Evolutionary conservation across 2,888 invertebrate species (phyloP).

Genomic region (Aromia moschata): DNA sequence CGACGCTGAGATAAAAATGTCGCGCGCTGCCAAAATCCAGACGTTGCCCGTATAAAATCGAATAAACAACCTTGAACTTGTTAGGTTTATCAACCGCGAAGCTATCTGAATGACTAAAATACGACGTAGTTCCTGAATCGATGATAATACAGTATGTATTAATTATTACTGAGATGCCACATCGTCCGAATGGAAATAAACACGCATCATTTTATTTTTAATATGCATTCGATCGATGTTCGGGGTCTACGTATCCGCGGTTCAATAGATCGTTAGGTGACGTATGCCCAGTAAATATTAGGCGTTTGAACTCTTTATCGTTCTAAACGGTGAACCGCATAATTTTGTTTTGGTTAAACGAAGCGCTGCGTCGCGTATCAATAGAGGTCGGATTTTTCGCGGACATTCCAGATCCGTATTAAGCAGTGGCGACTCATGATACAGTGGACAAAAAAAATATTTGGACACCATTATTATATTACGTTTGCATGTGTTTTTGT

Average conservation of each 20-base stretch:
- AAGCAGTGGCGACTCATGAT: no score
- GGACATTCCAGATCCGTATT: no score
- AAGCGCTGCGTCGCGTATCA: no score
- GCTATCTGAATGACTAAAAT: slow-evolving; percentile 50
- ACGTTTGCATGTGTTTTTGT: no score
- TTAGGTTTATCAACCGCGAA: slow-evolving; percentile 59
- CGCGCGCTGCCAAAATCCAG: slow-evolving; percentile 34
- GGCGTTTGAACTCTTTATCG: slow-evolving; percentile 10
- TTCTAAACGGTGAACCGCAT: neutral
- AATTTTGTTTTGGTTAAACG: slow-evolving; percentile 8
- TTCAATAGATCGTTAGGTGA: slow-evolving; percentile 5
- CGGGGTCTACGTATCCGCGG: slow-evolving; percentile 1
- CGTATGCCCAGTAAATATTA: slow-evolving; percentile 13
- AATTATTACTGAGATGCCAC: slow-evolving; percentile 22
- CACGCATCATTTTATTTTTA: slow-evolving; percentile 4
- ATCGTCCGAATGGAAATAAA: slow-evolving; percentile 9
- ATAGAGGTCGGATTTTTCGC: no score
- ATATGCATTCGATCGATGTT: slow-evolving; percentile 9
- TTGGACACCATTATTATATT: no score
- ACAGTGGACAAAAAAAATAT: no score
- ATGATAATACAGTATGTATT: no score
- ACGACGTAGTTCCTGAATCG: slow-evolving; percentile 46
- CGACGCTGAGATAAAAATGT: slow-evolving; percentile 31
- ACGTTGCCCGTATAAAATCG: slow-evolving; percentile 29
- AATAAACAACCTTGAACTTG: slow-evolving; percentile 59